Conservation (phyloP, 2,888 invertebrate genomes). For the Phyto melanocephala region DNA sequence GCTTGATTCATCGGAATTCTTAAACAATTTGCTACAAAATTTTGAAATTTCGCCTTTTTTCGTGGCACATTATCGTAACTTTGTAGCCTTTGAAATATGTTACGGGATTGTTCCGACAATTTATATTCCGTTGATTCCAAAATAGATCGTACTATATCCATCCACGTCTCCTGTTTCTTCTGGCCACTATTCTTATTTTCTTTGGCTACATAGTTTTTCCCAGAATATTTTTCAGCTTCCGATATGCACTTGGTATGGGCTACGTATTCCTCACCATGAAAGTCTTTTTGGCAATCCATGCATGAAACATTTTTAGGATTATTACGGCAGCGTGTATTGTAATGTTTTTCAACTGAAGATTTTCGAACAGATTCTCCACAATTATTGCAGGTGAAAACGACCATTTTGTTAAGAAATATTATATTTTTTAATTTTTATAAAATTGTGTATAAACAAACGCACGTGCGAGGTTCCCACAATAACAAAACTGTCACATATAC, state of each 20-base stretch:
- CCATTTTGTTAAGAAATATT: conserved; percentile 82
- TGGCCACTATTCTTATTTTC: conserved; percentile 88
- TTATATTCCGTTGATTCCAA: conserved; percentile 73
- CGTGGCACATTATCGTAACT: conserved; percentile 90
- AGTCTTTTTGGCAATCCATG: conserved; percentile 96
- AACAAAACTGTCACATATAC: neutral
- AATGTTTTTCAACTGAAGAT: conserved; percentile 94
- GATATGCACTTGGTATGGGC: conserved; percentile 91
- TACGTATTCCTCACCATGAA: conserved; percentile 87
- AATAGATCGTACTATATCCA: conserved; percentile 76
- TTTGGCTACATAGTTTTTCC: conserved; percentile 87
- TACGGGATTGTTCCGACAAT: conserved; percentile 80
- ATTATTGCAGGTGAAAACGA: conserved; percentile 94
- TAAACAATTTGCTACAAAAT: conserved; percentile 85
- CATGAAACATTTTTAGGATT: conserved; percentile 88
- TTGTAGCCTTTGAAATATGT: conserved; percentile 84
- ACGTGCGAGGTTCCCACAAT: conserved; percentile 46
- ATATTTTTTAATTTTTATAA: neutral
- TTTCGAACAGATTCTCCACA: conserved; percentile 96
- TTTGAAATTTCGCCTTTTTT: conserved; percentile 90
- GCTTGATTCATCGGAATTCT: conserved; percentile 82
- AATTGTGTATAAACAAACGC: conserved; percentile 57
- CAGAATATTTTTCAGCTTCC: conserved; percentile 93
- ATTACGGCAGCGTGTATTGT: conserved; percentile 85
- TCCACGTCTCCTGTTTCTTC: conserved; percentile 91